Percentiles rank a stretch among this genome's conserved stretches.
These are phyloP conservation scores for Procavia capensis DNA, from an alignment of 2,113 vertebrate species.

Conservation along the genomic window DNA sequence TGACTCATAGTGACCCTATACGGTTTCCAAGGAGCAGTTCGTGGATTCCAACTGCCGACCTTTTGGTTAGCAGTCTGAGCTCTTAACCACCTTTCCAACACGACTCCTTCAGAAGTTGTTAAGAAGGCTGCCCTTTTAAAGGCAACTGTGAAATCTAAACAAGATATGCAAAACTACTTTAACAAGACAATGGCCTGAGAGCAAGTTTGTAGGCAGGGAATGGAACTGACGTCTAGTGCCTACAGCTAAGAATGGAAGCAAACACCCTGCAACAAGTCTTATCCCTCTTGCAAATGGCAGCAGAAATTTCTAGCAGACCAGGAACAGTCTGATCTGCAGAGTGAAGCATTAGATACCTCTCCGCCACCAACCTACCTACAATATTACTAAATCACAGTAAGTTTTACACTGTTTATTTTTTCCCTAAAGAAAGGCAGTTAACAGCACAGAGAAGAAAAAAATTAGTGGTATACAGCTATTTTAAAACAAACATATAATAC, in stretches of 20 bases:
- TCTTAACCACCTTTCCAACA: too few relatives aligned
- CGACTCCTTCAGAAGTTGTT: too few relatives aligned
- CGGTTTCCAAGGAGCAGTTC: not conserved
- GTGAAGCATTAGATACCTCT: not conserved
- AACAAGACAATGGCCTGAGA: not conserved
- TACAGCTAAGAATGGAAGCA: not conserved
- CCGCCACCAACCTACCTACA: not conserved
- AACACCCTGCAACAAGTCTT: fast-evolving
- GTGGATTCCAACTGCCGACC: too few relatives aligned
- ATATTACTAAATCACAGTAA: fast-evolving
- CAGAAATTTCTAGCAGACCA: not conserved
- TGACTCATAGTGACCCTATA: not conserved
- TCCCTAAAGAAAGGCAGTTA: not conserved
- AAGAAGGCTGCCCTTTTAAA: not conserved
- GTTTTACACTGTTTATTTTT: not conserved
- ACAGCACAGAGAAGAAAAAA: fast-evolving
- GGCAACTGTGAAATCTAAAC: not conserved
- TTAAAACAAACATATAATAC: not conserved
- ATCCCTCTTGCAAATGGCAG: not conserved
- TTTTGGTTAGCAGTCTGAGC: not conserved
- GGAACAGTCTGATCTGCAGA: not conserved
- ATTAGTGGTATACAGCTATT: not conserved
- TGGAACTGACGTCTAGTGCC: not conserved
- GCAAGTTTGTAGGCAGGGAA: not conserved
- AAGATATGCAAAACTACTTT: not conserved